Percentiles rank a stretch among this genome's conserved stretches.
Conservation (phyloP, 2,888 invertebrate genomes). For the Dione vanillae region DNA sequence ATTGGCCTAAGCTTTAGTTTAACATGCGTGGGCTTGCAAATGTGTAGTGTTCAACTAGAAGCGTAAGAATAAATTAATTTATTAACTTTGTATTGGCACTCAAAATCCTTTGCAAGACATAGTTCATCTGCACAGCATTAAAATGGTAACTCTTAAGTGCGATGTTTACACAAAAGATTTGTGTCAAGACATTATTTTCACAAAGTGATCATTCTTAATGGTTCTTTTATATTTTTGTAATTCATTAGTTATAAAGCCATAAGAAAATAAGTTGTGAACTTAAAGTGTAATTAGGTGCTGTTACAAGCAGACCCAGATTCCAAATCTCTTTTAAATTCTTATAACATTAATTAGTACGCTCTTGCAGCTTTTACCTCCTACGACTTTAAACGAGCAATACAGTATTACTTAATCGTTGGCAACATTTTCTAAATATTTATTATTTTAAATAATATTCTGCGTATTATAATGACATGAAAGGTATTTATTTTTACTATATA, state of each 20-base stretch:
- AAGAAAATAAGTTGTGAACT: conserved; percentile 19
- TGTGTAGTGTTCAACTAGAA: background rate
- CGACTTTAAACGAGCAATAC: background rate
- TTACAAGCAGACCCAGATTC: conserved; percentile 8
- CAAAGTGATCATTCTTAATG: no score
- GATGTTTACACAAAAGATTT: background rate
- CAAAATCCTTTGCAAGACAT: background rate
- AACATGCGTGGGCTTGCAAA: background rate
- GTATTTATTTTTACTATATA: no score
- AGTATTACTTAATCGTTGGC: background rate
- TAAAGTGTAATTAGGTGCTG: conserved; percentile 8
- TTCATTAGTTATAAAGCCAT: background rate
- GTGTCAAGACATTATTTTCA: background rate
- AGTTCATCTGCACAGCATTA: no score
- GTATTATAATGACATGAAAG: no score
- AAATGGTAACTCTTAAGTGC: no score
- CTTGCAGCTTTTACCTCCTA: conserved; percentile 10
- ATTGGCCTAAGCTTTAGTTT: background rate
- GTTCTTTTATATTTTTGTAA: background rate
- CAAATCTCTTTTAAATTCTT: conserved; percentile 20
- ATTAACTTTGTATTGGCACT: background rate
- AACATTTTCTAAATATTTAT: background rate
- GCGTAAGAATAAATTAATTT: background rate
- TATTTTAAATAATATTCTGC: background rate
- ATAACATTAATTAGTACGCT: conserved; percentile 3